Percentiles rank a stretch among this genome's conserved stretches.
Evolutionary conservation across 2,113 vertebrate species (phyloP).

Genomic region (Xiphophorus couchianus): DNA sequence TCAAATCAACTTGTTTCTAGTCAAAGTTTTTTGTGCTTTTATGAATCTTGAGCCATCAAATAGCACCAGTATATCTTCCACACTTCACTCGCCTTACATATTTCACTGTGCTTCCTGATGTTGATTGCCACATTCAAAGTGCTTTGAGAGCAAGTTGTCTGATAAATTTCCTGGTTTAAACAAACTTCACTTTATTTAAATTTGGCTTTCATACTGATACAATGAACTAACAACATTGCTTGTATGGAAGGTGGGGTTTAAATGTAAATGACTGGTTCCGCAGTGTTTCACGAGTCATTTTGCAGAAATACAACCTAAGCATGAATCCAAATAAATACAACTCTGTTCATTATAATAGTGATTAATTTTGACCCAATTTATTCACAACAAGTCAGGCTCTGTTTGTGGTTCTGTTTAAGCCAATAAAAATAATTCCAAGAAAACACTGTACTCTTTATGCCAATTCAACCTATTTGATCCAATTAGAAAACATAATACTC

Average conservation of each 20-base stretch:
- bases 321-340: neutral
- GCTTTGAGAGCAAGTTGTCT: neutral
- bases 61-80: neutral
- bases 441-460: neutral
- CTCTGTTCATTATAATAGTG: neutral
- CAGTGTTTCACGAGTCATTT: neutral
- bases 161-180: constrained; percentile 21
- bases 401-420: neutral
- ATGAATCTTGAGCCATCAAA: neutral
- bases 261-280: neutral
- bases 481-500: neutral
- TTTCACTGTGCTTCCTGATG: constrained; percentile 1
- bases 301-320: neutral
- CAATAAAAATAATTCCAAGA: neutral
- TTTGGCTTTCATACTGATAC: constrained; percentile 1
- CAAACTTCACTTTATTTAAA: constrained; percentile 7
- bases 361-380: neutral
- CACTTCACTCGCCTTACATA: neutral
- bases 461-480: neutral
- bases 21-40: neutral
- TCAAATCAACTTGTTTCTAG: constrained; percentile 1
- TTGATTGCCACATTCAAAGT: neutral
- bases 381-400: too few species aligned
- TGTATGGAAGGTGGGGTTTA: neutral
- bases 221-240: neutral